Evolutionary conservation across 1,140 invertebrate species (phyloP).

Genomic region (Drosophila burlai): DNA sequence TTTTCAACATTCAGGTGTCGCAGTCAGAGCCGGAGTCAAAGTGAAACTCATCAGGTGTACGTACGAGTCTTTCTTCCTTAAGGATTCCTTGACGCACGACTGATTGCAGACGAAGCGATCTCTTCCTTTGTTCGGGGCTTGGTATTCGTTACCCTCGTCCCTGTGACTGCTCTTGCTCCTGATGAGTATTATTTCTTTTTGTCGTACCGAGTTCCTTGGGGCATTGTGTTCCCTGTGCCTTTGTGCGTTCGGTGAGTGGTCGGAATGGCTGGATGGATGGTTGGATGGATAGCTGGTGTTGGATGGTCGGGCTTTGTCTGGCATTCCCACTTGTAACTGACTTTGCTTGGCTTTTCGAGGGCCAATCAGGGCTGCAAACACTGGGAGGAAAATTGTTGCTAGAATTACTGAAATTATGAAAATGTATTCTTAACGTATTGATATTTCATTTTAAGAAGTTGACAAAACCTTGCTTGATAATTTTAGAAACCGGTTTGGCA

Average conservation of each 20-base stretch:
- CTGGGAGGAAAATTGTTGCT: not conserved
- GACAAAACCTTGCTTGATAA: not conserved
- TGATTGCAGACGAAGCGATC: conserved; percentile 56
- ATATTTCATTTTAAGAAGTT: too few species aligned
- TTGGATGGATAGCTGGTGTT: conserved; percentile 31
- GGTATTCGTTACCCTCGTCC: conserved; percentile 22
- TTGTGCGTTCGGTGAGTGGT: conserved; percentile 39
- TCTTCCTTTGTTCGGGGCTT: conserved; percentile 27
- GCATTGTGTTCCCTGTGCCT: conserved; percentile 43
- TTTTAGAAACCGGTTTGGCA: not conserved
- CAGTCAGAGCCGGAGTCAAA: conserved; percentile 42
- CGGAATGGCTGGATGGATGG: conserved; percentile 28
- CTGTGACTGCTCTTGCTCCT: conserved; percentile 52
- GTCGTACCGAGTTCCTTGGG: conserved; percentile 55
- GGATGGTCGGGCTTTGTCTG: conserved; percentile 47
- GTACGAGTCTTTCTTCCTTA: conserved; percentile 38
- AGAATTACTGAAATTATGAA: too few species aligned
- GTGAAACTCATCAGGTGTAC: conserved; percentile 59
- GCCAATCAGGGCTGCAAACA: conserved; percentile 55
- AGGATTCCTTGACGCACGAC: conserved; percentile 74
- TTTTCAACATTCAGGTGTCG: conserved; percentile 70
- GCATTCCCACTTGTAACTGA: conserved; percentile 24
- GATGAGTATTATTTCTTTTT: conserved; percentile 28
- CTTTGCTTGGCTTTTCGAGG: conserved; percentile 41
- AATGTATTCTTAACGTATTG: too few species aligned